phyloP scores from a whole-genome alignment of 1,140 invertebrate genomes.

The Bombus confusus region DNA sequence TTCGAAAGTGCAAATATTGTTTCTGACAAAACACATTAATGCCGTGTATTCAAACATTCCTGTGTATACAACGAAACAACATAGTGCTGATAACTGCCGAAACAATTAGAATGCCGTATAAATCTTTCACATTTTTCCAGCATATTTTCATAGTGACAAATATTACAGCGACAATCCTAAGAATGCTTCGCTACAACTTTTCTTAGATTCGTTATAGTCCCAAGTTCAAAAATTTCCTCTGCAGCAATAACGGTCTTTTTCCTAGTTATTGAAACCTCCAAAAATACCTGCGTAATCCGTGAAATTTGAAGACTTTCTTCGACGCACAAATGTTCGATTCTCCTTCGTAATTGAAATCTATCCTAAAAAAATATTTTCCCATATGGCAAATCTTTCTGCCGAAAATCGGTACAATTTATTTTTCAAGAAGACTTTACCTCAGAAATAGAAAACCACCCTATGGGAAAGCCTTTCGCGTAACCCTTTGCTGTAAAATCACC shows the following conservation, averaged over 20 bases:
- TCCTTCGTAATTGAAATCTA: background rate
- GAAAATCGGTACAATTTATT: constrained; percentile 8
- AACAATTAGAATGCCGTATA: no score
- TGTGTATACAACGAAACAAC: background rate
- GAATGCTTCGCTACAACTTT: no score
- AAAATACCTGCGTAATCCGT: background rate
- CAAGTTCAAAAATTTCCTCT: background rate
- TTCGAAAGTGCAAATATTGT: constrained; percentile 23
- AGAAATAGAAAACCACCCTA: background rate
- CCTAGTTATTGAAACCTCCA: background rate
- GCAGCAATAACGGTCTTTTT: background rate
- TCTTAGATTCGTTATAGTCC: background rate
- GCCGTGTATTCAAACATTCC: background rate
- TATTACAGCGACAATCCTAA: no score
- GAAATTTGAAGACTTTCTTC: background rate
- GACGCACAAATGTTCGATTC: background rate
- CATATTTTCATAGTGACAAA: no score
- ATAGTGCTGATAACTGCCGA: background rate
- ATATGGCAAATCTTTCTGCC: background rate
- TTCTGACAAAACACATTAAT: background rate
- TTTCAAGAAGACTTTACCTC: background rate
- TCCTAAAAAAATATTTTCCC: background rate
- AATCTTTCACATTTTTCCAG: no score
- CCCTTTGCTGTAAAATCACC: constrained; percentile 23
- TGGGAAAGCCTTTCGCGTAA: background rate